Evolutionary conservation across 2,113 vertebrate genomes (phyloP).

Genomic region (Dicerorhinus sumatrensis): DNA sequence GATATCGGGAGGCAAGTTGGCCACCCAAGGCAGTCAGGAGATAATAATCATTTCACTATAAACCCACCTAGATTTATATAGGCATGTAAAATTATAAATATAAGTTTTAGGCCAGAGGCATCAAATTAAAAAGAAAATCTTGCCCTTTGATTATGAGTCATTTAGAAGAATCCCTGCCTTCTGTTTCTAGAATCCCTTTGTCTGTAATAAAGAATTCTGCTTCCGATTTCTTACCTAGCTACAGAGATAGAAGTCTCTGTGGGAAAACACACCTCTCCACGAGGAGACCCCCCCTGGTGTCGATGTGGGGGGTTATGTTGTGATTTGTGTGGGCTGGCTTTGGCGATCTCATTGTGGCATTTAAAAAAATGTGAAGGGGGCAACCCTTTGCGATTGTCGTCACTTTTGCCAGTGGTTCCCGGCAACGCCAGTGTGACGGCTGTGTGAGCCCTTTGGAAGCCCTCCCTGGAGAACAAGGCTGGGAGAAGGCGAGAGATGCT

Average conservation of each 20-base stretch:
- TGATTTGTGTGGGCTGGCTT: background rate
- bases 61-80: background rate
- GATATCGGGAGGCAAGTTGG: background rate
- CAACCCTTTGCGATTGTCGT: background rate
- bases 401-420: background rate
- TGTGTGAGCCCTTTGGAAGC: background rate
- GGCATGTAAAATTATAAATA: background rate
- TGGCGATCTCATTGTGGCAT: background rate
- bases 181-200: conserved; percentile 75
- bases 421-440: background rate
- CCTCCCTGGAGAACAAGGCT: background rate
- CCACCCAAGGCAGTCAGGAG: background rate
- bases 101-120: background rate
- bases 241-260: conserved; percentile 28
- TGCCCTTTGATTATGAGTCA: background rate
- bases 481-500: conserved; percentile 40
- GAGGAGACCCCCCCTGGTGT: background rate
- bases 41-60: background rate
- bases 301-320: background rate
- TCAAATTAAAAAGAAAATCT: background rate
- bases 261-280: background rate
- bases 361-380: background rate
- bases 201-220: conserved; percentile 66
- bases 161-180: conserved; percentile 49
- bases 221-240: conserved; percentile 61